Conservation (phyloP, 2,888 invertebrate genomes). For the Ornithoptera priamus region DNA sequence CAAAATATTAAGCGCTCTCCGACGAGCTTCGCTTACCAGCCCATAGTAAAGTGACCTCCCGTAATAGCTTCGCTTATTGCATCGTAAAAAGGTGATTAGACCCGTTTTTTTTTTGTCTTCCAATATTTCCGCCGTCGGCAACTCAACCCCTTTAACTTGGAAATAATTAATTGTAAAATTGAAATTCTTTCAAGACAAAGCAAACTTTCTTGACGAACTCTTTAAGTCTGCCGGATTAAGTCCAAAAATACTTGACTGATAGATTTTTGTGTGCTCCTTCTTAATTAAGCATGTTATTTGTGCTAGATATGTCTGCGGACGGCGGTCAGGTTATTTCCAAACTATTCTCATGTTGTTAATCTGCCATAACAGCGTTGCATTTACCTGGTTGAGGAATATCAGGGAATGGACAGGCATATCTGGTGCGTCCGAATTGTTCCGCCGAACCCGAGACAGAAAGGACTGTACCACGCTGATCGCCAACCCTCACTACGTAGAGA, state of each 20-base stretch:
- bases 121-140: slow-evolving; percentile 41
- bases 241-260: background rate
- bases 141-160: slow-evolving; percentile 39
- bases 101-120: slow-evolving; percentile 37
- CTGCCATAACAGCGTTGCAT: no score
- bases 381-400: no score
- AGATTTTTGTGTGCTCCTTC: background rate
- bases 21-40: slow-evolving; percentile 46
- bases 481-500: no score
- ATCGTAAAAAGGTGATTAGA: slow-evolving; percentile 62
- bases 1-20: slow-evolving; percentile 57
- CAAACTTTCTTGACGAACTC: slow-evolving; percentile 12
- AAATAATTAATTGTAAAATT: slow-evolving; percentile 48
- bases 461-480: no score
- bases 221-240: background rate
- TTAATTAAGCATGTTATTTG: background rate
- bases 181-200: slow-evolving; percentile 42
- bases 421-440: no score
- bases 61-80: slow-evolving; percentile 58
- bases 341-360: no score
- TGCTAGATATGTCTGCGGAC: no score
- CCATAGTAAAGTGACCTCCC: slow-evolving; percentile 59
- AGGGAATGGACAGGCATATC: no score
- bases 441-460: no score
- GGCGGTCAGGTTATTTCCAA: no score